phyloP scores from a whole-genome alignment of 2,888 invertebrate genomes.

The Alloplasta piceator region DNA sequence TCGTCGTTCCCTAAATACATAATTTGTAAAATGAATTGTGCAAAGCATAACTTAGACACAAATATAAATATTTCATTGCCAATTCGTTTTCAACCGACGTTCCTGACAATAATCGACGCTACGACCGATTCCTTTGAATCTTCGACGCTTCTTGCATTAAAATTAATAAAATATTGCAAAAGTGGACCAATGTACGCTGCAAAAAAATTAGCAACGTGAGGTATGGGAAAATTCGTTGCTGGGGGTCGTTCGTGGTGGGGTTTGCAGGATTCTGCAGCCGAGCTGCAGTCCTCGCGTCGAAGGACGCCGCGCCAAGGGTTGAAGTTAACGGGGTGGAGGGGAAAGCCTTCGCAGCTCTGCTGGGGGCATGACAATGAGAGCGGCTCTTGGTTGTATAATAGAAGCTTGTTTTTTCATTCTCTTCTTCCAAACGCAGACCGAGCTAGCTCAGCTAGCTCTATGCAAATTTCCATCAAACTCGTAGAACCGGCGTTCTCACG shows the following conservation, averaged over 20 bases:
- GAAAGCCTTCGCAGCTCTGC: slow-evolving; percentile 73
- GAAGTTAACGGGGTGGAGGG: slow-evolving; percentile 68
- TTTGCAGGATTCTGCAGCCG: slow-evolving; percentile 71
- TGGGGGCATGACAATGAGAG: slow-evolving; percentile 81
- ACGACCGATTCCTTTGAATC: no score
- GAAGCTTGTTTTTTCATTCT: slow-evolving; percentile 66
- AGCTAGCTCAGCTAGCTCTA: slow-evolving; percentile 78
- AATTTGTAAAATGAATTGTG: no score
- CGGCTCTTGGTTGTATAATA: slow-evolving; percentile 72
- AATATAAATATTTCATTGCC: no score
- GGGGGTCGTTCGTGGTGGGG: slow-evolving; percentile 53
- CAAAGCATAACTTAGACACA: no score
- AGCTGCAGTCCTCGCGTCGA: slow-evolving; percentile 62
- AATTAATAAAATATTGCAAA: no score
- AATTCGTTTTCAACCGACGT: no score
- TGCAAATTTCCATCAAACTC: slow-evolving; percentile 80
- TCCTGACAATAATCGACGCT: no score
- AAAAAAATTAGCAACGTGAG: slow-evolving; percentile 10
- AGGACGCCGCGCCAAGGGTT: slow-evolving; percentile 47
- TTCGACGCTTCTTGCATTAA: no score
- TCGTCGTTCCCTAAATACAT: no score
- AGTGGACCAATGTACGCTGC: not conserved
- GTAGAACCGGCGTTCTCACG: slow-evolving; percentile 68
- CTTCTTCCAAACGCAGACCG: slow-evolving; percentile 69
- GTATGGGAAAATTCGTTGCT: slow-evolving; percentile 35